Conservation (phyloP, 2,888 invertebrate genomes). For the Miltochrista miniata region DNA sequence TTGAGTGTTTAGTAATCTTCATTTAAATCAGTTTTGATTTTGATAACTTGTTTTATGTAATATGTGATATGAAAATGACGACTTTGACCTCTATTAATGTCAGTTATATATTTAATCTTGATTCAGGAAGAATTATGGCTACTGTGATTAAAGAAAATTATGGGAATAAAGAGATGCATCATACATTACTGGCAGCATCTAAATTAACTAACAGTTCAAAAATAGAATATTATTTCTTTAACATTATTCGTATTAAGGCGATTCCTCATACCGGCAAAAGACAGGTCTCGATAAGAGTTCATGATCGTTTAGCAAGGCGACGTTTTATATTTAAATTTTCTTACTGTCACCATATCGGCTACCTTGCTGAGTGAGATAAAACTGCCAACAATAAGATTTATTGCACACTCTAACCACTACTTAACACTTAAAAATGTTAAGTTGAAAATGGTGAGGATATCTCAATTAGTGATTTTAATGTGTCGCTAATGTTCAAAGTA, state of each 20-base stretch:
- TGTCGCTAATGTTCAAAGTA: conserved; percentile 52
- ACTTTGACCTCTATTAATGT: conserved; percentile 35
- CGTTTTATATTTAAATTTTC: conserved; percentile 73
- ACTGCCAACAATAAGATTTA: conserved; percentile 75
- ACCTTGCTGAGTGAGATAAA: conserved; percentile 71
- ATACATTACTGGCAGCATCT: too few relatives aligned
- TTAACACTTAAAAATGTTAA: conserved; percentile 62
- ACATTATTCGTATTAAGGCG: too few relatives aligned
- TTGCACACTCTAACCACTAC: conserved; percentile 63
- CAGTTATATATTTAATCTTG: conserved; percentile 3
- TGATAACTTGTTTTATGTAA: conserved; percentile 33
- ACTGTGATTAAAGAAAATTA: background rate
- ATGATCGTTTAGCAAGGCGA: conserved; percentile 23
- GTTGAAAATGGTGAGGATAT: conserved; percentile 54
- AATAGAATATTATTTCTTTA: too few relatives aligned
- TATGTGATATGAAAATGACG: conserved; percentile 28
- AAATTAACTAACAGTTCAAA: too few relatives aligned
- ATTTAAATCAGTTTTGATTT: conserved; percentile 30
- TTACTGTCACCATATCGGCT: conserved; percentile 72
- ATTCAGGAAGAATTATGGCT: background rate
- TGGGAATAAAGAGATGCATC: background rate
- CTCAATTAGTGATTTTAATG: conserved; percentile 70
- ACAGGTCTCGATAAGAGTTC: conserved; percentile 21
- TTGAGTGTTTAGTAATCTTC: conserved; percentile 33
- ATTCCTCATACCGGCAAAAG: conserved; percentile 10